These are phyloP conservation scores for Eupristina koningsbergeri DNA, from an alignment of 1,140 invertebrate species.

Conservation along the genomic window DNA sequence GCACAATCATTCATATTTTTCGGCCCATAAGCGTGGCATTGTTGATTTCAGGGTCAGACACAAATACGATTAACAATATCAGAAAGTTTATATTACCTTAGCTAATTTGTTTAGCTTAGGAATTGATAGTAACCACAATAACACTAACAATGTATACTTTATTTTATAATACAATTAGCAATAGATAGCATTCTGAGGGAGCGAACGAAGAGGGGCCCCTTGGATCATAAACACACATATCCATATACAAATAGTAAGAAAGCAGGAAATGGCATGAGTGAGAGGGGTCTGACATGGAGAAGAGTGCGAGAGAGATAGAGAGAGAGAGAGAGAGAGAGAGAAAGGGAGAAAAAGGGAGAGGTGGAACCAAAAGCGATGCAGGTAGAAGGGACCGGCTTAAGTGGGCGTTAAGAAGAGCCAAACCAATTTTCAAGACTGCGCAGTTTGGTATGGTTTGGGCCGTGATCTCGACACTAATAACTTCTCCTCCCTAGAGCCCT, in stretches of 20 bases:
- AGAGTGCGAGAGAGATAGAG: background rate
- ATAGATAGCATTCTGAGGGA: background rate
- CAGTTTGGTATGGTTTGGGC: background rate
- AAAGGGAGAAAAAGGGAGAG: background rate
- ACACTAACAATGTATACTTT: background rate
- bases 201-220: background rate
- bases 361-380: background rate
- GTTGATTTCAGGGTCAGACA: no score
- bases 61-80: background rate
- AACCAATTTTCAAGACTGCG: slow-evolving; percentile 17
- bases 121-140: background rate
- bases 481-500: background rate
- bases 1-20: background rate
- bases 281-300: no score
- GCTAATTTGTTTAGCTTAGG: background rate
- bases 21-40: no score
- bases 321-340: background rate
- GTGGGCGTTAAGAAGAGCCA: slow-evolving; percentile 19
- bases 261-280: no score
- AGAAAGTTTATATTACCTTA: background rate
- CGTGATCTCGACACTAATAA: slow-evolving; percentile 6
- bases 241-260: no score
- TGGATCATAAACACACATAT: no score
- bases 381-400: background rate
- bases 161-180: background rate